Evolutionary conservation across 2,113 vertebrate genomes (phyloP), one percentile per base, ranked within the genome.

Genomic region (Mugil cephalus): DNA sequence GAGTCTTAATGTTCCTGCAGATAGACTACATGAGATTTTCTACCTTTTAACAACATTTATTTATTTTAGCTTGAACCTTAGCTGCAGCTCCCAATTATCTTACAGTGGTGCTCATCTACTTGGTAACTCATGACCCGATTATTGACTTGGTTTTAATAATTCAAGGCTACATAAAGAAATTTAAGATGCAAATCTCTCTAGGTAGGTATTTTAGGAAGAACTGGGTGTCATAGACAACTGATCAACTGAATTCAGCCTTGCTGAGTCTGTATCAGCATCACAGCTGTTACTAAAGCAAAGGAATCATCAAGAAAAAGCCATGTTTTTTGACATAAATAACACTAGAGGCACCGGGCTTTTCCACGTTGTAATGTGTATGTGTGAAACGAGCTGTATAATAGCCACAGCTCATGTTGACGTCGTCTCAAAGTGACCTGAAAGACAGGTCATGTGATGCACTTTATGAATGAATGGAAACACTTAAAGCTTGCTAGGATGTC

Each of bases 381-480:
- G 24, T 30, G 15, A 55, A 5, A 48, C 10, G 9, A 58, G 55
- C 55, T 18, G 39, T 30, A 4, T 34, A 36, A 47, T 38, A 35
- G 63, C 11, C 11, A 8, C 14, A 24, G 21, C 14, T 52, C 8
- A 56, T 38, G 46, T 38, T 13, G 34, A 77, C 24, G 43, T 61
- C 14, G 10, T 76, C 68, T 83, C 42, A 42, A 47, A 60, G 17
- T 15, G 54, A 47, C 73, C 73, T 39, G 17, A n/a, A n/a, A 2
- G 17, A 3, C 12, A 62, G 78, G 77, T 78, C 76, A 13, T 15
- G 42, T 67, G 47, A 87, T 80, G 93, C 92, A 93, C 93, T 93
- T 93, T 93, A 93, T 60, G 70, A 73, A 80, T 60, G 70, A 86
- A 77, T 70, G 77, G 74, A 71, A 81, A 65, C 50, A 17, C 55